Conservation (phyloP, 2,888 invertebrate species). For the Eupithecia vulgata region DNA sequence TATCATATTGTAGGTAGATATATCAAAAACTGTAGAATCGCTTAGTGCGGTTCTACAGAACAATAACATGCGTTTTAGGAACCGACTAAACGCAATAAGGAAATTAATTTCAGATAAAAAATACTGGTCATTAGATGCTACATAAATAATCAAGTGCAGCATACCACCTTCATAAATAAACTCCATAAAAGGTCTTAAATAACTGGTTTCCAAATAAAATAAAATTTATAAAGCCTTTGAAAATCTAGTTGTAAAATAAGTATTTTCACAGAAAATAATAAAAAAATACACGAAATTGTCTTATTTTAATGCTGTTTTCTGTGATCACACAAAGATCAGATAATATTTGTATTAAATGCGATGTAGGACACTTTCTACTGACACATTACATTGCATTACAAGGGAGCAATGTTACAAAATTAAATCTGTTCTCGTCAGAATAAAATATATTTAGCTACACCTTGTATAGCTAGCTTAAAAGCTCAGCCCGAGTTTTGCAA, state of each 20-base stretch:
- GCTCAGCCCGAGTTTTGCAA: constrained; percentile 5
- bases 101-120: no score
- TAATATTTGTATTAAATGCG: neutral
- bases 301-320: neutral
- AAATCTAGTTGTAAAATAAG: neutral
- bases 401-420: neutral
- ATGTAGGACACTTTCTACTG: no score
- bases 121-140: no score
- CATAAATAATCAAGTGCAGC: neutral
- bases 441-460: constrained; percentile 1
- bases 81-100: no score
- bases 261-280: neutral
- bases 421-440: neutral
- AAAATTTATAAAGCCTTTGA: neutral
- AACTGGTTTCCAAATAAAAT: neutral
- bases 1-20: no score
- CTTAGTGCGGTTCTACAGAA: no score
- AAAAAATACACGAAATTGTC: neutral
- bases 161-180: neutral
- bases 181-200: neutral
- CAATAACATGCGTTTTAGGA: no score
- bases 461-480: constrained; percentile 3
- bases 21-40: no score
- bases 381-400: no score
- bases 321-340: neutral